Evolutionary conservation across 2,888 invertebrate species (phyloP), one percentile per base, ranked within the genome.

Genomic region (Halictus quadricinctus): DNA sequence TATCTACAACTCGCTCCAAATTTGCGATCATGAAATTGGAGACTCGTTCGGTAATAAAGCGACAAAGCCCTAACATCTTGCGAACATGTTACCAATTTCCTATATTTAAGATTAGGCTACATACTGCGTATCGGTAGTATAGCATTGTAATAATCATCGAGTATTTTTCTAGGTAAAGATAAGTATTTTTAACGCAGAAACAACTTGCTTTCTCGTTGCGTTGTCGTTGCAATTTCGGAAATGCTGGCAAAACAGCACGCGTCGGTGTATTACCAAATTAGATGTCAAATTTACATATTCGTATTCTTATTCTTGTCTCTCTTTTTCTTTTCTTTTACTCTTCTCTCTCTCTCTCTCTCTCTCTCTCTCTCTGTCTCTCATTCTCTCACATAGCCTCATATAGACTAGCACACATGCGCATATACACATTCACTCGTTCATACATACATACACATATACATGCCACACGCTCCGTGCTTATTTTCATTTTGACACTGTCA

Each of bases 141-240:
- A 46, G 60, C 25, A 6, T 58, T 72, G 74, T 25, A 69, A 46
- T n/a, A 41, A 64, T 77, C 64, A 72, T 13, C 72, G 60, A 73
- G 58, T 18, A 25, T 29, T 77, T 29, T 77, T 36, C 46, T 83
- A 69, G 29, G 66, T 6, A 41, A 76, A 73, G 50, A 25, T 10
- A 73, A n/a, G 48, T 29, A 58, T 73, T 13, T 58, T 76, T 73
- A 13, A 69, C 8, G 6, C 58, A 48, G 50, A 58, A 66, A 29
- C 15, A 66, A 73, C 48, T 81, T 81, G 18, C 13, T 3, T 29
- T 76, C n/a, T 80, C 12, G 36, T 18, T 54, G 21, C 54, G 21
- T 54, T 54, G 1, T 21, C 54, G 21, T 54, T 64, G 64, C 64
- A 64, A 64, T 29, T 3, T 64, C 64, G 7, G 29, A 64, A 64